Conservation (phyloP, 2,113 vertebrate genomes). For the Pteruthius melanotis region DNA sequence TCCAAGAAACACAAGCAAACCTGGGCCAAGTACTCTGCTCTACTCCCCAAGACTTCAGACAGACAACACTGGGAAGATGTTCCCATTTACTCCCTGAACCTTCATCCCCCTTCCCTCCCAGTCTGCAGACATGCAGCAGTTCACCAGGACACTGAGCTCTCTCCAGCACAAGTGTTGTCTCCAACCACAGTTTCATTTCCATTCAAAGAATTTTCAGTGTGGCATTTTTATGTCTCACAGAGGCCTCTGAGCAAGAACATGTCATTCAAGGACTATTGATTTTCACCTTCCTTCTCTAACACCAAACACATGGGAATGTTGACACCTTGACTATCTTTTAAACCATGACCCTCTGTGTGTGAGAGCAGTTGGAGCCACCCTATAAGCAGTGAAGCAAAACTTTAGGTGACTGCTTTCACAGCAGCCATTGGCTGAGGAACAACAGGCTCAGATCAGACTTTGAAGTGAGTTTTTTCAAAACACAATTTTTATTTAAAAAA, state of each 20-base stretch:
- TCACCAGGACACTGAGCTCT: neutral
- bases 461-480: neutral
- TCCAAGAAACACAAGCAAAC: neutral
- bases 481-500: neutral
- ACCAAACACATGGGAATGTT: neutral
- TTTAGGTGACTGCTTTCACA: neutral
- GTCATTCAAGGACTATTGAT: neutral
- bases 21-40: neutral
- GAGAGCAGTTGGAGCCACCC: neutral
- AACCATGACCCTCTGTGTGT: neutral
- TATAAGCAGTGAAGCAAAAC: neutral
- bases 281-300: neutral
- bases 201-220: neutral
- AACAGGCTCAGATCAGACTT: neutral
- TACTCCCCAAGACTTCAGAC: neutral
- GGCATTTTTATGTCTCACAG: neutral
- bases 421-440: neutral
- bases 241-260: neutral
- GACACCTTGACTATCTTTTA: neutral
- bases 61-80: neutral
- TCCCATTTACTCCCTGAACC: neutral
- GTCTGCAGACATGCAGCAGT: neutral
- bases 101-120: neutral
- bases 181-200: neutral
- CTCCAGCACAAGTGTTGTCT: neutral